These are phyloP conservation scores for Ophion slaviceki DNA, from an alignment of 2,888 invertebrate species.

Conservation along the genomic window DNA sequence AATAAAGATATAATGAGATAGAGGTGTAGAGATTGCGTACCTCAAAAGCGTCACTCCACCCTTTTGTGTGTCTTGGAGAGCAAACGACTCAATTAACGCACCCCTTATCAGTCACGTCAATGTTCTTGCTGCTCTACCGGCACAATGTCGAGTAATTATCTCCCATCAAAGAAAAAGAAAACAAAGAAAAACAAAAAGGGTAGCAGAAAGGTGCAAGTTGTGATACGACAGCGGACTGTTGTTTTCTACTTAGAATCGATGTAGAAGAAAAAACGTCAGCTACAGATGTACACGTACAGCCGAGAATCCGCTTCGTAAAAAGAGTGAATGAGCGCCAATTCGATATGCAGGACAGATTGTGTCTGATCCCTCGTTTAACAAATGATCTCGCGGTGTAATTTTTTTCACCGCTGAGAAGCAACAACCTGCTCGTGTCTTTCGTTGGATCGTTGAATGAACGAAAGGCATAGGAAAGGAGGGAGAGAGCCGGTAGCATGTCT, in stretches of 20 bases:
- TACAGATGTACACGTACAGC: neutral
- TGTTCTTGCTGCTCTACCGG: conserved; percentile 8
- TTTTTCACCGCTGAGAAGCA: conserved; percentile 46
- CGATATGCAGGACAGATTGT: conserved; percentile 65
- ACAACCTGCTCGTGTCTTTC: conserved; percentile 32
- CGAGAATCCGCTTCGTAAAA: conserved; percentile 50
- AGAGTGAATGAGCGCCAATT: conserved; percentile 58
- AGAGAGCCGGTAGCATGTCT: conserved; percentile 3
- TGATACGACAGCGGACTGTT: conserved; percentile 28
- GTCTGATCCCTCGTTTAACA: conserved; percentile 54
- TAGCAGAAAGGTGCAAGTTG: conserved; percentile 6
- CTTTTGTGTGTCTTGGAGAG: conserved; percentile 24
- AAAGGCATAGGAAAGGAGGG: neutral
- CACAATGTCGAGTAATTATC: conserved; percentile 63
- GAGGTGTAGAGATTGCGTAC: conserved; percentile 24
- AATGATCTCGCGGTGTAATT: conserved; percentile 64
- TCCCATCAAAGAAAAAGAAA: conserved; percentile 38
- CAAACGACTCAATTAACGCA: conserved; percentile 57
- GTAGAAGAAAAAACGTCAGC: conserved; percentile 4
- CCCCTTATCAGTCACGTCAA: conserved; percentile 51
- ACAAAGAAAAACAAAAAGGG: neutral
- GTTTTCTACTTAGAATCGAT: conserved; percentile 35
- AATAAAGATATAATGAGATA: neutral
- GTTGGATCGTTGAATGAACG: conserved; percentile 49
- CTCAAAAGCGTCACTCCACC: conserved; percentile 17